Conservation (phyloP, 2,113 vertebrate genomes). For the Lethenteron reissneri region DNA sequence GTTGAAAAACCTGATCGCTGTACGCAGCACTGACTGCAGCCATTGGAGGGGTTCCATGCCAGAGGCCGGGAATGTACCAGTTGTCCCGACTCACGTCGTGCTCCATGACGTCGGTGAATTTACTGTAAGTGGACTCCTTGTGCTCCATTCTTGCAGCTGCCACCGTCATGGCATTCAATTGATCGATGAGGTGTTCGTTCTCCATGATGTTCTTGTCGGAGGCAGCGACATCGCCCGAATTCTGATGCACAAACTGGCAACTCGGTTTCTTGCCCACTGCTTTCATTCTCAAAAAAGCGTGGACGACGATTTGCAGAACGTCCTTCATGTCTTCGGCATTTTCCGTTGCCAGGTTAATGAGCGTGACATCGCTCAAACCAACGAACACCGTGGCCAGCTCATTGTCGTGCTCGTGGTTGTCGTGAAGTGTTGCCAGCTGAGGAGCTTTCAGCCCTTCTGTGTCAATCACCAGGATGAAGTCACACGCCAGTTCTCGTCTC, state of each 20-base stretch:
- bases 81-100: slow-evolving; percentile 20
- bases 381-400: slow-evolving; percentile 19
- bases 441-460: slow-evolving; percentile 7
- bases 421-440: slow-evolving; percentile 7
- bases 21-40: slow-evolving; percentile 24
- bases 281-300: slow-evolving; percentile 30
- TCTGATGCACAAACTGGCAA: slow-evolving; percentile 19
- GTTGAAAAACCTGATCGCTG: slow-evolving; percentile 20
- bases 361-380: slow-evolving; percentile 15
- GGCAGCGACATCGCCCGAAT: slow-evolving; percentile 11
- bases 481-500: slow-evolving; percentile 10
- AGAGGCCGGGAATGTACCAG: slow-evolving; percentile 25
- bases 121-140: background rate
- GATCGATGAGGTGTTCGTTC: slow-evolving; percentile 16
- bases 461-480: slow-evolving; percentile 14
- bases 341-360: slow-evolving; percentile 23
- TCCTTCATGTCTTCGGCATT: slow-evolving; percentile 19
- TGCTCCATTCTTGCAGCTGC: slow-evolving; percentile 16
- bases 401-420: slow-evolving; percentile 15
- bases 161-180: slow-evolving; percentile 20
- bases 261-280: slow-evolving; percentile 17
- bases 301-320: slow-evolving; percentile 27
- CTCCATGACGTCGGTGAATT: slow-evolving; percentile 25
- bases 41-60: slow-evolving; percentile 30
- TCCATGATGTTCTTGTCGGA: slow-evolving; percentile 14